These are phyloP conservation scores for Heliconius sara DNA, from an alignment of 2,888 invertebrate species.

Conservation along the genomic window DNA sequence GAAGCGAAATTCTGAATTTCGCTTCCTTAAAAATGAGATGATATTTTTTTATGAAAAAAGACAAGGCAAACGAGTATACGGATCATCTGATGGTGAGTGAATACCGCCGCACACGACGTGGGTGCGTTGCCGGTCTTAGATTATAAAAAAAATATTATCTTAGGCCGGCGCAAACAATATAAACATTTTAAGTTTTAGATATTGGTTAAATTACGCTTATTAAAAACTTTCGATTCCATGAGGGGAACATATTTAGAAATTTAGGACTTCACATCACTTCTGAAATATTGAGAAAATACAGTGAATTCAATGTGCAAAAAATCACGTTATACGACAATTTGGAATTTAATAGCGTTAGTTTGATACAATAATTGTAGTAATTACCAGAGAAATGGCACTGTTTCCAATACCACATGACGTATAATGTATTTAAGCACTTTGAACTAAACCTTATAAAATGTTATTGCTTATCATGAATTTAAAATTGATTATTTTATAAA, in stretches of 20 bases:
- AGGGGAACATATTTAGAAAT: background rate
- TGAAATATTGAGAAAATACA: background rate
- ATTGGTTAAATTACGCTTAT: background rate
- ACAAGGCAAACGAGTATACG: no score
- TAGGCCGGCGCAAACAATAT: background rate
- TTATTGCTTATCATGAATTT: background rate
- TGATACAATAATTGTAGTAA: background rate
- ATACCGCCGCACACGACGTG: no score
- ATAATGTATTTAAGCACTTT: background rate
- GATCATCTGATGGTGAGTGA: no score
- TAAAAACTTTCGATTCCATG: background rate
- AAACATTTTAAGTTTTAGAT: background rate
- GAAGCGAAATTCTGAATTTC: background rate
- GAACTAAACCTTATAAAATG: background rate
- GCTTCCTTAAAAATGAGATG: no score
- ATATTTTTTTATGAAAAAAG: no score
- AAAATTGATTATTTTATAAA: background rate
- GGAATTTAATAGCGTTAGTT: background rate
- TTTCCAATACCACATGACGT: background rate
- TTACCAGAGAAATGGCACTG: background rate
- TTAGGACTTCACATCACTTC: background rate
- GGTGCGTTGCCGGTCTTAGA: no score
- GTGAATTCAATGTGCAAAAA: background rate
- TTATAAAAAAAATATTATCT: no score
- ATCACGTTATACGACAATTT: background rate